phyloP scores from a whole-genome alignment of 2,797 vertebrate genomes.

The Morelia viridis region DNA sequence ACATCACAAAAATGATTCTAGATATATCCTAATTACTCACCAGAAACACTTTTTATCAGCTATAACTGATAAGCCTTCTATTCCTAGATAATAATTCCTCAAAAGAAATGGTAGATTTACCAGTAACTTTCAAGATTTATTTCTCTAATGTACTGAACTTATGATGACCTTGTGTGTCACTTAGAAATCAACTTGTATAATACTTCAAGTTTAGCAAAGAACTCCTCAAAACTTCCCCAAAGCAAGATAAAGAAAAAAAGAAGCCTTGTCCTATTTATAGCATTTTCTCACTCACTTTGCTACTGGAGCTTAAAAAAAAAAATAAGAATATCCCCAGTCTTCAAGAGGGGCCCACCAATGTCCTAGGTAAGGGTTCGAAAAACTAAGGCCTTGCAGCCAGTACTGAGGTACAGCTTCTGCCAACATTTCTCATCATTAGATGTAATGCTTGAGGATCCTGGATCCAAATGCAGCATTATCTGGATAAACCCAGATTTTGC shows the following conservation, averaged over 20 bases:
- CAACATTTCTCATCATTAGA: neutral
- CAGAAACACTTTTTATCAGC: neutral
- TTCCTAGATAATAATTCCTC: neutral
- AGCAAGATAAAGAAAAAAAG: neutral
- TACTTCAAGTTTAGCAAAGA: no score
- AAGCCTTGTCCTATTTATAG: neutral
- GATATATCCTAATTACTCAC: neutral
- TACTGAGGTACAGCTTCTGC: neutral
- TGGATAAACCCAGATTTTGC: neutral
- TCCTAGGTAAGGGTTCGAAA: neutral
- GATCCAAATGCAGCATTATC: neutral
- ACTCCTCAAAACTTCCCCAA: neutral
- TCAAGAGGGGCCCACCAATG: neutral
- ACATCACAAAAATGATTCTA: neutral
- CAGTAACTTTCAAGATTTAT: neutral
- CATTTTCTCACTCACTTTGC: neutral
- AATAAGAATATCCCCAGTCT: no score
- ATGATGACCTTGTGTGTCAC: neutral
- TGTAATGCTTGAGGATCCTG: neutral
- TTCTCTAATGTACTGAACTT: neutral
- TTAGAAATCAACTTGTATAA: no score
- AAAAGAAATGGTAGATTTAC: neutral
- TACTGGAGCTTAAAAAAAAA: neutral
- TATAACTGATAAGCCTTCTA: neutral
- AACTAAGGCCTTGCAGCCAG: neutral